Percentiles rank a stretch among this genome's conserved stretches.
These are phyloP conservation scores for Colletes latitarsis DNA, from an alignment of 1,140 invertebrate species.

Conservation along the genomic window DNA sequence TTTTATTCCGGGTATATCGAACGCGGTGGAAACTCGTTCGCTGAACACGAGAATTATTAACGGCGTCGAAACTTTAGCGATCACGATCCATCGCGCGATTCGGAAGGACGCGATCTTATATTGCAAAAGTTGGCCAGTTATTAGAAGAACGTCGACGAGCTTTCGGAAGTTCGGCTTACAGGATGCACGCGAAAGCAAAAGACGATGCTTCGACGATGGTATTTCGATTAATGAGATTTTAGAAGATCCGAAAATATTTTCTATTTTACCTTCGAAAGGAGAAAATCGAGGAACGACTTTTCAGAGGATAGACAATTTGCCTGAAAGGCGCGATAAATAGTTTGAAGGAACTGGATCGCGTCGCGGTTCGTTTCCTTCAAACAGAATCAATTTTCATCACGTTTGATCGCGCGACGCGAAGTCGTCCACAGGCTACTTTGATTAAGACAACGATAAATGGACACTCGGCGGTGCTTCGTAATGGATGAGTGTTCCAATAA, in stretches of 20 bases:
- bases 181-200: background rate
- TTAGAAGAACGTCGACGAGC: constrained; percentile 19
- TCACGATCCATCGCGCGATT: background rate
- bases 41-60: background rate
- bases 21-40: background rate
- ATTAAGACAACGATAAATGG: background rate
- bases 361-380: too few relatives aligned
- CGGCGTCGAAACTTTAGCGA: background rate
- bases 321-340: too few relatives aligned
- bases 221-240: background rate
- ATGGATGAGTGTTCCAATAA: constrained; percentile 11
- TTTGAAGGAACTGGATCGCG: too few relatives aligned
- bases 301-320: too few relatives aligned
- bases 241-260: too few relatives aligned
- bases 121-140: constrained; percentile 26
- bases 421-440: too few relatives aligned
- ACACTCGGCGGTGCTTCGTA: background rate
- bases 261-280: too few relatives aligned
- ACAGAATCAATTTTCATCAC: too few relatives aligned
- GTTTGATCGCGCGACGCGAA: too few relatives aligned
- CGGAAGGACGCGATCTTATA: background rate
- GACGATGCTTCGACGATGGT: background rate
- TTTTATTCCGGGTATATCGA: background rate
- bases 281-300: too few relatives aligned
- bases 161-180: background rate